phyloP scores from a whole-genome alignment of 2,888 invertebrate species.

The Brenthis hecate region DNA sequence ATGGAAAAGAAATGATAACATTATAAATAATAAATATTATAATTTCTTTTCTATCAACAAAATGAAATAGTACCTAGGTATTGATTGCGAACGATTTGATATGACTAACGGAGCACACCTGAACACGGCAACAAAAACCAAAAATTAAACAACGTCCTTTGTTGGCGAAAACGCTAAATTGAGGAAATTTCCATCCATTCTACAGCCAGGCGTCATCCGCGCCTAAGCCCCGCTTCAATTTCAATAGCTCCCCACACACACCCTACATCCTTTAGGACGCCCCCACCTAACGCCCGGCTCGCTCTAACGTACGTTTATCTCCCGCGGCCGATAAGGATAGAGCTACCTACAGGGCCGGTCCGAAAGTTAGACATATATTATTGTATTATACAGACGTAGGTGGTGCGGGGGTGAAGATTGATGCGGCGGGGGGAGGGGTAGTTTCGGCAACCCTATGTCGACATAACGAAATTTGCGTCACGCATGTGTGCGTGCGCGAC shows the following conservation, averaged over 20 bases:
- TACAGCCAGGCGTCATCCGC: conserved; percentile 82
- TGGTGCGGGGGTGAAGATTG: conserved; percentile 80
- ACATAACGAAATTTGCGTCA: conserved; percentile 78
- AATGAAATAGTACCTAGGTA: background rate
- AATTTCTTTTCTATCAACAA: background rate
- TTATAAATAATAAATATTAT: background rate
- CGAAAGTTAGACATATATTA: conserved; percentile 83
- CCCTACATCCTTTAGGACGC: conserved; percentile 82
- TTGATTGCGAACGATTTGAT: conserved; percentile 22
- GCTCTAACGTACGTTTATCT: conserved; percentile 47
- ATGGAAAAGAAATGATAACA: background rate
- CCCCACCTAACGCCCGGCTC: conserved; percentile 63
- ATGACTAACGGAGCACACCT: conserved; percentile 57
- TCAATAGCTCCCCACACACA: conserved; percentile 81
- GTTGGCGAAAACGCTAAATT: conserved; percentile 82
- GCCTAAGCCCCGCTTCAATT: conserved; percentile 82
- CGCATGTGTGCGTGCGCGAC: conserved; percentile 68
- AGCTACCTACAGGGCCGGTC: conserved; percentile 79
- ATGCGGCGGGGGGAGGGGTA: conserved; percentile 71
- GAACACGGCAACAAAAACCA: conserved; percentile 73
- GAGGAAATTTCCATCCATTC: conserved; percentile 83
- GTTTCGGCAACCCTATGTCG: conserved; percentile 79
- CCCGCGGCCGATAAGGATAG: conserved; percentile 50
- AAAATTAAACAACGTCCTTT: conserved; percentile 82
- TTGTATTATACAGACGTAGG: conserved; percentile 81